These are phyloP conservation scores for Nibea coibor DNA, from an alignment of 2,113 vertebrate species.

Conservation along the genomic window DNA sequence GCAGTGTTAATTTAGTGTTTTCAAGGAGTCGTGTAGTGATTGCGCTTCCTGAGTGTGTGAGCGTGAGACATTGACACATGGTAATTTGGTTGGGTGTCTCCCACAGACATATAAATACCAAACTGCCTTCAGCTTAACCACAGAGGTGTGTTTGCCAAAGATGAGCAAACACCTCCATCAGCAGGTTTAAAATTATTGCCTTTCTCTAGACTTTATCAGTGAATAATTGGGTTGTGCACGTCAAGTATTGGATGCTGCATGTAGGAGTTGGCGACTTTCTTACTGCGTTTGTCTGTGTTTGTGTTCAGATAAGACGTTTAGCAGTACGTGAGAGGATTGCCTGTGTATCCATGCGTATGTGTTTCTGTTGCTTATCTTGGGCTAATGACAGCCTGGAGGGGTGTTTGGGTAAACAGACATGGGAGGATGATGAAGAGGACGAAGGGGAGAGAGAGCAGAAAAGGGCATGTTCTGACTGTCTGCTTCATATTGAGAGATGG, in stretches of 20 bases:
- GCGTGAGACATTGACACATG: constrained; percentile 30
- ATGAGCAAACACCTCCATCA: constrained; percentile 66
- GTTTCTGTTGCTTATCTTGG: constrained; percentile 56
- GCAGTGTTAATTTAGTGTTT: constrained; percentile 26
- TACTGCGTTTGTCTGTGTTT: neutral
- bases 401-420: constrained; percentile 58
- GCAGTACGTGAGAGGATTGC: neutral
- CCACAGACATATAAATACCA: constrained; percentile 59
- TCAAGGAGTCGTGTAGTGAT: constrained; percentile 32
- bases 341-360: constrained; percentile 11
- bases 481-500: constrained; percentile 17
- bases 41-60: constrained; percentile 45
- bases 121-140: constrained; percentile 24
- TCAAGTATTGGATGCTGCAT: neutral
- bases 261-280: neutral
- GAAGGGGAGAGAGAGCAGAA: neutral
- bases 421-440: constrained; percentile 37
- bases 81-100: constrained; percentile 73
- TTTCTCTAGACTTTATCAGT: neutral
- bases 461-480: constrained; percentile 17
- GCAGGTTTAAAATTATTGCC: constrained; percentile 43
- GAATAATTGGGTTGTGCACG: constrained; percentile 3
- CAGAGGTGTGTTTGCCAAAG: constrained; percentile 60
- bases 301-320: constrained; percentile 17
- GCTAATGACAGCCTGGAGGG: constrained; percentile 50